These are phyloP conservation scores for Heteromyza rotundicornis DNA, from an alignment of 2,888 invertebrate genomes.

Conservation along the genomic window DNA sequence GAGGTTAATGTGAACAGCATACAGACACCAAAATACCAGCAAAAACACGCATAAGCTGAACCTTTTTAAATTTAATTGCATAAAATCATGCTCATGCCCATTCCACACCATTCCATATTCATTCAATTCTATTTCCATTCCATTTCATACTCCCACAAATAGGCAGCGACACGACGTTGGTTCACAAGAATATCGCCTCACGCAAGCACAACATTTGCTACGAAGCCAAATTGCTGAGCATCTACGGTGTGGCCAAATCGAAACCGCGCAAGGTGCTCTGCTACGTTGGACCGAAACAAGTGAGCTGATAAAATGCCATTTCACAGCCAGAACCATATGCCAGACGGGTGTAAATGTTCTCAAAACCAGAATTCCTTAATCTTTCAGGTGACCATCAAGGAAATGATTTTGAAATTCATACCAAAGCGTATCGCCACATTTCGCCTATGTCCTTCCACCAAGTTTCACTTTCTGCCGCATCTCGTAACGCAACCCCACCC, in stretches of 20 bases:
- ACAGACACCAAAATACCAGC: not conserved
- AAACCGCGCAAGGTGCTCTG: constrained; percentile 88
- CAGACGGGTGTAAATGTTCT: constrained; percentile 30
- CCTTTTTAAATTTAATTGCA: not conserved
- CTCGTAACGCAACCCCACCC: constrained; percentile 64
- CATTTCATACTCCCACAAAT: constrained; percentile 9
- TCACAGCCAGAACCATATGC: not conserved
- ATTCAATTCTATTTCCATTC: not conserved
- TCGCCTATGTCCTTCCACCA: constrained; percentile 91
- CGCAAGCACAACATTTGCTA: constrained; percentile 87
- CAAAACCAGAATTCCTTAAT: constrained; percentile 56
- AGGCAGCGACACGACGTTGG: constrained; percentile 82
- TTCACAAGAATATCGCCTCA: constrained; percentile 84
- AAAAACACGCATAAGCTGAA: not conserved
- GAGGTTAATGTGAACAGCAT: not conserved
- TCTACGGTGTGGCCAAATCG: constrained; percentile 63
- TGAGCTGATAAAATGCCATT: constrained; percentile 41
- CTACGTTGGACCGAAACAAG: constrained; percentile 88
- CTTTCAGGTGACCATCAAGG: constrained; percentile 81
- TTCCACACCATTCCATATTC: not conserved
- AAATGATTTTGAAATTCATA: constrained; percentile 90
- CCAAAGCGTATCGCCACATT: constrained; percentile 91
- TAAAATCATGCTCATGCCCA: not conserved
- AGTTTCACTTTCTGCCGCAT: constrained; percentile 72
- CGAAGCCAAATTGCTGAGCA: constrained; percentile 77